Evolutionary conservation across 2,113 vertebrate species (phyloP).

Genomic region (Aplodontia rufa): DNA sequence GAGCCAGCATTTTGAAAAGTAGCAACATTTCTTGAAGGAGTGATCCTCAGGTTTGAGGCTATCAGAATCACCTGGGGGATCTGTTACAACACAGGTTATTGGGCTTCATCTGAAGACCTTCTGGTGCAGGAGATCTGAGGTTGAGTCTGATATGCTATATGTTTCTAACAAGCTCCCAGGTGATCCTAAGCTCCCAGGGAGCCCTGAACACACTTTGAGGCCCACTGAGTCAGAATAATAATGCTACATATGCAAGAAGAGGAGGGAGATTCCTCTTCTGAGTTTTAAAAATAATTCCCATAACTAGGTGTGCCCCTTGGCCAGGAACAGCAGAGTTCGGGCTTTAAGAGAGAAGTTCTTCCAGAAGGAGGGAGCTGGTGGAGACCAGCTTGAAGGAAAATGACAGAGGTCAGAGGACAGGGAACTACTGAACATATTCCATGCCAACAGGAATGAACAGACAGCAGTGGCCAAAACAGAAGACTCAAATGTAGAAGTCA

Average conservation of each 20-base stretch:
- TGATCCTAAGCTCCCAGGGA: background rate
- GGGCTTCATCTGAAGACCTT: background rate
- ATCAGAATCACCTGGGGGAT: background rate
- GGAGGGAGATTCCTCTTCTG: background rate
- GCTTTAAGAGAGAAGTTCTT: conserved; percentile 27
- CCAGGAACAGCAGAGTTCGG: background rate
- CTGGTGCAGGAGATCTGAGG: background rate
- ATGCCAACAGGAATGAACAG: background rate
- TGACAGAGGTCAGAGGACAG: background rate
- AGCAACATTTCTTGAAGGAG: background rate
- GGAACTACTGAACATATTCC: background rate
- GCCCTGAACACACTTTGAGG: background rate
- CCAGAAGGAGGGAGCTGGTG: background rate
- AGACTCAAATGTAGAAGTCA: background rate
- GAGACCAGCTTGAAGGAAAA: background rate
- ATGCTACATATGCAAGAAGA: background rate
- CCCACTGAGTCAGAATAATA: background rate
- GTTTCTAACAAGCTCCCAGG: background rate
- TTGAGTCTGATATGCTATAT: background rate
- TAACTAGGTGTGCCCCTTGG: background rate
- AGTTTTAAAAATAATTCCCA: background rate
- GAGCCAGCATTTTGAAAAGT: background rate
- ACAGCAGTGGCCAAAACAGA: background rate
- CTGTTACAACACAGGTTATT: background rate
- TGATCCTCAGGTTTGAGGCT: background rate